These are phyloP conservation scores for Halotydeus destructor DNA, from an alignment of 1,140 invertebrate species.

Conservation along the genomic window DNA sequence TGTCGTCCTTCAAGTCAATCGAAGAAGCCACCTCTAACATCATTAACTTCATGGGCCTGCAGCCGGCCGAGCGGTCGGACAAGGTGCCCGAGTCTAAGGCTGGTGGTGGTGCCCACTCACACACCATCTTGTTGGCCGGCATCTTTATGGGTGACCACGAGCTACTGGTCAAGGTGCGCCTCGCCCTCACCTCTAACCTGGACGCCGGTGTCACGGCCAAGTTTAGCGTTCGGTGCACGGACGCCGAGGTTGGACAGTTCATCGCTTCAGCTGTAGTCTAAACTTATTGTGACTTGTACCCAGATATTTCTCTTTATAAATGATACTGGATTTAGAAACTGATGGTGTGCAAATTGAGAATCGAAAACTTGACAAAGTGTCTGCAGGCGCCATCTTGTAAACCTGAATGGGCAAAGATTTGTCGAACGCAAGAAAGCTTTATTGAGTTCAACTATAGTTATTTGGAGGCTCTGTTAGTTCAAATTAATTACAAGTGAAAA, in stretches of 20 bases:
- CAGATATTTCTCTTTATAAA: not conserved
- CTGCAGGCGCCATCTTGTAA: no score
- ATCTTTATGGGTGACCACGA: conserved; percentile 72
- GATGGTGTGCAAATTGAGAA: no score
- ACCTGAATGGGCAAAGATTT: no score
- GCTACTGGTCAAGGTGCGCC: conserved; percentile 59
- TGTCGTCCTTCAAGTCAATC: conserved; percentile 53
- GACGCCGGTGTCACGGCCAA: conserved; percentile 43
- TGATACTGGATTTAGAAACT: no score
- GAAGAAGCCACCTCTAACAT: conserved; percentile 74
- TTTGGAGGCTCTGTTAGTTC: no score
- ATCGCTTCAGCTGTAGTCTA: conserved; percentile 65
- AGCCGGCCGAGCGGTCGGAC: conserved; percentile 62
- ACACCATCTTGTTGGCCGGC: conserved; percentile 57
- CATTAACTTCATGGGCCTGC: conserved; percentile 64
- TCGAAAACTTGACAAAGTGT: no score
- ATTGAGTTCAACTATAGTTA: no score
- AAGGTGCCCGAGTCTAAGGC: conserved; percentile 56
- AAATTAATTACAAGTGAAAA: no score
- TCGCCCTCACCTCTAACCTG: conserved; percentile 36
- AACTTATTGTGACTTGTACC: conserved; percentile 9
- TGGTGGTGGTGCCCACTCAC: conserved; percentile 45
- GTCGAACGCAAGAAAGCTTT: no score
- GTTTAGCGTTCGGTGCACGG: conserved; percentile 37
- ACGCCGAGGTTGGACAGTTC: conserved; percentile 46